Conservation (phyloP, 2,797 vertebrate species). For the Sebastolobus altivelis region DNA sequence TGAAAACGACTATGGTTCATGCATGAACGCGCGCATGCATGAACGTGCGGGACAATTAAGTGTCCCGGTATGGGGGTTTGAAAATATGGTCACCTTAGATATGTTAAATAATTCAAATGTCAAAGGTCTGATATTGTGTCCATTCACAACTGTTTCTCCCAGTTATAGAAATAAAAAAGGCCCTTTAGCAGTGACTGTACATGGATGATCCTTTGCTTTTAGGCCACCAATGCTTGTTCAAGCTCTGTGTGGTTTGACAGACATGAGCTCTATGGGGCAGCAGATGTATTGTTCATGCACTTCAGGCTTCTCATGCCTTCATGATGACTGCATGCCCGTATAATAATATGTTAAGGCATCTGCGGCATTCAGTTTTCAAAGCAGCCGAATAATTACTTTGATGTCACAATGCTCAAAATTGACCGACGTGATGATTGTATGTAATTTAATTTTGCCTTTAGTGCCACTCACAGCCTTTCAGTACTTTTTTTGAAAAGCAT, state of each 20-base stretch:
- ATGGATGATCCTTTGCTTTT: not conserved
- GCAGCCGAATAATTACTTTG: not conserved
- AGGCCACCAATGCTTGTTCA: no score
- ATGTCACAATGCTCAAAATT: not conserved
- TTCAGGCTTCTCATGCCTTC: not conserved
- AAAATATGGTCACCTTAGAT: not conserved
- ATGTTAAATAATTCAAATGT: not conserved
- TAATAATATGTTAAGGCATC: not conserved
- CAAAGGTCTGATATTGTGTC: not conserved
- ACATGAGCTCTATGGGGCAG: not conserved
- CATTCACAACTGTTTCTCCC: not conserved
- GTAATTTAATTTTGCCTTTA: not conserved
- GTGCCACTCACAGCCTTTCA: not conserved
- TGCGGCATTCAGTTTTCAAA: not conserved
- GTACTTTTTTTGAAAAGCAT: not conserved
- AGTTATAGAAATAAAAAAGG: not conserved
- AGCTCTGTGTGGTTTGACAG: not conserved
- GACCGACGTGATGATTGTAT: not conserved
- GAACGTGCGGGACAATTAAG: no score
- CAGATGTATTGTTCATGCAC: not conserved
- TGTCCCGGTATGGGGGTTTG: no score
- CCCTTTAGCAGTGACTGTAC: not conserved
- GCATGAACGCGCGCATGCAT: no score
- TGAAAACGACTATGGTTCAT: no score
- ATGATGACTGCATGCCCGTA: not conserved